Evolutionary conservation across 2,888 invertebrate genomes (phyloP), one percentile per base, ranked within the genome.

Genomic region (Plebejus melissa): DNA sequence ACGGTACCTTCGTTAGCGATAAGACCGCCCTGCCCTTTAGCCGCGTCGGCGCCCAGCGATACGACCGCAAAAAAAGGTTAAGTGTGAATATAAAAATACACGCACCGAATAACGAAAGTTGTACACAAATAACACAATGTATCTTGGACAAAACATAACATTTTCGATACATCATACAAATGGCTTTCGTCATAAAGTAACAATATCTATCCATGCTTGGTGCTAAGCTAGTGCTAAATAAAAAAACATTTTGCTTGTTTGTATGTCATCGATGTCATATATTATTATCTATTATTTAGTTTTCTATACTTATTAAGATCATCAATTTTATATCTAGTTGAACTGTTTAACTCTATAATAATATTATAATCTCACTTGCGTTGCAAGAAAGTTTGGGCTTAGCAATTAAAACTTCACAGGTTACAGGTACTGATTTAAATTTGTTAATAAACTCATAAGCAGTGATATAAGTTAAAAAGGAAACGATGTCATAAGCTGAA

Each of bases 1-100:
- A 79, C 76, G 77, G 88, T 93, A 93, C 93, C 93, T 93, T 93
- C 93, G 82, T 92, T 90, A 89, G 88, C 90, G 87, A 93, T 91
- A 85, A 93, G 93, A 85, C 90, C 90, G 87, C 91, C 92, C 83
- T 86, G 89, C 82, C 91, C 90, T 92, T 74, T 58, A 82, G 81
- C 84, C 87, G 84, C 87, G 85, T 80, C 80, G 81, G 80, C 84
- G 83, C 84, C 86, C 85, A 87, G 88, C 86, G 83, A 77, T 76
- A 76, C 72, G 76, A 75, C 71, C 75, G 75, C 71, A 75, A 75
- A 75, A 32, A 75, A 75, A 75, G 54, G 54, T 54, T 71, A 46
- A 46, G 32, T 32, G 58, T 75, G 41, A 75, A 75, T 75, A 75
- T 74, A 46, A 50, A 58, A 76, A 76, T 16, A 54, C 22, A 65